phyloP scores from a whole-genome alignment of 2,113 vertebrate genomes.

The Gasterosteus nipponicus region DNA sequence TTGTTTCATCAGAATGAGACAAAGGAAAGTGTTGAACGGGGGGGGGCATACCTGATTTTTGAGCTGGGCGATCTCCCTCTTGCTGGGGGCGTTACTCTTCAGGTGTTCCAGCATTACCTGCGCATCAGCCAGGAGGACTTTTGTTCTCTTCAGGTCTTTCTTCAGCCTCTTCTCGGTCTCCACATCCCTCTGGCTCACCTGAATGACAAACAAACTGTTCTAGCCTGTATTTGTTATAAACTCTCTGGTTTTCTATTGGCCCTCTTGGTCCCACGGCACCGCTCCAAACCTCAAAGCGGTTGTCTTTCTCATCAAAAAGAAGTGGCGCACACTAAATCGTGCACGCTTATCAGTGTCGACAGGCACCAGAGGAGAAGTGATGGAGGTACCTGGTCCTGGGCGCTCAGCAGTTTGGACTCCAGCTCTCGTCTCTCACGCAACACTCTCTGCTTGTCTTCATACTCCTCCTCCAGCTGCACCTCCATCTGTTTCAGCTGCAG shows the following conservation, averaged over 20 bases:
- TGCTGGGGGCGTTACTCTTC: conserved; percentile 95
- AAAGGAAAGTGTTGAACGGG: background rate
- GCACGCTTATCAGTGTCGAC: conserved; percentile 33
- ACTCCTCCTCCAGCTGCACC: conserved; percentile 96
- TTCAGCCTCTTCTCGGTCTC: conserved; percentile 93
- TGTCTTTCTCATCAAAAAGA: conserved; percentile 59
- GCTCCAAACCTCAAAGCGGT: conserved; percentile 39
- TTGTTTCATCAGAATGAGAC: background rate
- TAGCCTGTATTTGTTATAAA: conserved; percentile 27
- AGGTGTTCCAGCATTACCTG: conserved; percentile 98
- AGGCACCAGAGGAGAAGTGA: conserved; percentile 33
- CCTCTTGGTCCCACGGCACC: conserved; percentile 30
- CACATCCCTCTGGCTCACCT: conserved; percentile 92
- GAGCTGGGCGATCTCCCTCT: conserved; percentile 94
- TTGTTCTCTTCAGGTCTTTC: conserved; percentile 96
- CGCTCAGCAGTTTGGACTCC: conserved; percentile 88
- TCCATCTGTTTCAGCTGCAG: conserved; percentile 96
- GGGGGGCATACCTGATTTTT: conserved; percentile 90
- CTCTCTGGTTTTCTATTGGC: conserved; percentile 11
- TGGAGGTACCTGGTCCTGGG: conserved; percentile 90
- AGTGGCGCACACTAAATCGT: conserved; percentile 42
- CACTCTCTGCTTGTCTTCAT: conserved; percentile 97
- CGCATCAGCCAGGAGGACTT: conserved; percentile 93
- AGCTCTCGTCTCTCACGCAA: conserved; percentile 92
- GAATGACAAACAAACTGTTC: conserved; percentile 41